Base-by-base conservation (phyloP, 2,113 vertebrate genomes). In the Ceyx margarethae region DNA sequence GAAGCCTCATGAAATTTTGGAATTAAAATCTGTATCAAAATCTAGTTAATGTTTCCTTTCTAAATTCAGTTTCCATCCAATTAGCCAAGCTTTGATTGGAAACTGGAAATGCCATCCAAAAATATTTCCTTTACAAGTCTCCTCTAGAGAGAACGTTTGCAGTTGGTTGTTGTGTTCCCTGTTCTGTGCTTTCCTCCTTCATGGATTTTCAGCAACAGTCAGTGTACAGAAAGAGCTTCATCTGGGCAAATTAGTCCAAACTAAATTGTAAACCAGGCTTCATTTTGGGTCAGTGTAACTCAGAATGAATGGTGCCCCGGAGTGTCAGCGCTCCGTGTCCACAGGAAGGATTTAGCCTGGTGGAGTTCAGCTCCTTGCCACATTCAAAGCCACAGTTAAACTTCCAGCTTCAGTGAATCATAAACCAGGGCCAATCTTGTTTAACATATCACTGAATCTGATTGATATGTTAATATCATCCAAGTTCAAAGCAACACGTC, bases 401-500 rank as follows among this genome's bases (percentile, higher is more conserved):
- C 83, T 95, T 67, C 87, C 87, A 76, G 71, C 68, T 61, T 64
- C 5, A n/a, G 61, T 46, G 85, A 91, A 85, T 87, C 82, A 57
- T 73, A 87, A 97, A 97, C 74, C 76, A 83, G 93, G 87, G 79
- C 94, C 82, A 95, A 73, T 85, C 93, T 85, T 94, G 83, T 90
- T 93, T 95, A 94, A 75, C 53, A 6, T 96, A 95, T 89, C 93
- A 79, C 95, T 85, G 66, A 35, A 91, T 96, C 95, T 96, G 96
- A 96, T 95, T 75, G 69, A 90, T 95, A 89, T 61, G 95, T 90
- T 96, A 95, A 94, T 94, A 96, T 96, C 94, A 95, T 95, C 96
- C 96, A 91, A 93, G 97, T 97, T 96, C 95, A 97, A 95, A 97
- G 95, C 89, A 94, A 94, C 96, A 97, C 51, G 76, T 96, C 97